These are phyloP conservation scores for Falcunculus frontatus DNA, from an alignment of 2,113 vertebrate species.

Conservation along the genomic window DNA sequence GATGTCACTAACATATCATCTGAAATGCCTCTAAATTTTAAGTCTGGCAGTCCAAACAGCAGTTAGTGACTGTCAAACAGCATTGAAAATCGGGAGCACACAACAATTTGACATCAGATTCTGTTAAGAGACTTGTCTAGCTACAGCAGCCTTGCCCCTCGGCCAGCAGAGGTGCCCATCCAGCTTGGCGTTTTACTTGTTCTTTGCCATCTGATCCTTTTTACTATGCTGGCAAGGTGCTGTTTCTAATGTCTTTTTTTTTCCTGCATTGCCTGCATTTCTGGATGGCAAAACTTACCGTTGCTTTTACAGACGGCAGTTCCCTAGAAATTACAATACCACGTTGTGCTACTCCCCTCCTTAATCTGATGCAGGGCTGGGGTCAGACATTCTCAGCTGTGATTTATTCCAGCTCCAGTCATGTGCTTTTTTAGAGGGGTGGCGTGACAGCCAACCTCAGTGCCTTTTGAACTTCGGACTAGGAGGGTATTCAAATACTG, in stretches of 20 bases:
- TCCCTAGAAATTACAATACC: neutral
- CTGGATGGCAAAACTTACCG: neutral
- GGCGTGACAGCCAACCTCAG: neutral
- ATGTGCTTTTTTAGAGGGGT: too few relatives aligned
- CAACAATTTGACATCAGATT: neutral
- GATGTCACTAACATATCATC: constrained; percentile 33
- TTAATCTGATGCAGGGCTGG: neutral
- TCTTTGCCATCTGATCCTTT: neutral
- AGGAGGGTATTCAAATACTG: neutral
- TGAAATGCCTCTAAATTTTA: constrained; percentile 28
- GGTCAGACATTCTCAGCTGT: neutral
- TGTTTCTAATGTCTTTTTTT: neutral
- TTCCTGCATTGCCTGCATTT: neutral
- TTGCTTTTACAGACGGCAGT: neutral
- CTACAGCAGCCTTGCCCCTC: neutral
- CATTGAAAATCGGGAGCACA: neutral
- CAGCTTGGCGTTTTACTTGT: neutral
- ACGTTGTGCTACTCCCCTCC: too few relatives aligned
- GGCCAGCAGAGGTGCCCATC: neutral
- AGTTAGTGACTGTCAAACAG: constrained; percentile 14
- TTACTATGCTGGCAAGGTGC: neutral
- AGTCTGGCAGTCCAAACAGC: constrained; percentile 14
- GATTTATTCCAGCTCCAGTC: neutral
- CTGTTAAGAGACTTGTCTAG: neutral
- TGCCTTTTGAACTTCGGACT: neutral